Conservation (phyloP, 2,888 invertebrate genomes). For the Odontocerum albicorne region DNA sequence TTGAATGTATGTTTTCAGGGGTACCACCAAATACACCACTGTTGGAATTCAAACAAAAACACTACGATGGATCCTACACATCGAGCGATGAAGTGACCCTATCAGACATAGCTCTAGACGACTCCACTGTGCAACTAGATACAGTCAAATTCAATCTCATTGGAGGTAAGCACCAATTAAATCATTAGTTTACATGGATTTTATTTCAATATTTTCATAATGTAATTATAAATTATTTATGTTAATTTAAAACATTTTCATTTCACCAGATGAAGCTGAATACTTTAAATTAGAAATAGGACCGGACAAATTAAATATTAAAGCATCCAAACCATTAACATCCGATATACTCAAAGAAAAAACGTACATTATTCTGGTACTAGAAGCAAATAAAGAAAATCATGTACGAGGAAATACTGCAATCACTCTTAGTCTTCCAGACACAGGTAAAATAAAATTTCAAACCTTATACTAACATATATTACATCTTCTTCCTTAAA, state of each 20-base stretch:
- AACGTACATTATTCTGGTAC: not conserved
- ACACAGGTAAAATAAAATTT: not conserved
- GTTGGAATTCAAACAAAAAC: conserved; percentile 15
- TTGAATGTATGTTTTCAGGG: too few relatives aligned
- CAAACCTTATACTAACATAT: too few relatives aligned
- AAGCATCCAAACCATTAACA: not conserved
- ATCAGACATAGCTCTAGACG: not conserved
- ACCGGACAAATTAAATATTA: not conserved
- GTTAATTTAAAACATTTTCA: not conserved
- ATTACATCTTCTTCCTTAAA: not conserved
- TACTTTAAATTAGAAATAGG: not conserved
- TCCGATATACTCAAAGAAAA: not conserved
- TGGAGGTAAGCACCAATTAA: not conserved
- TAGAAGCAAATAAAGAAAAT: not conserved
- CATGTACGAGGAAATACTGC: not conserved
- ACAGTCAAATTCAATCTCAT: conserved; percentile 1
- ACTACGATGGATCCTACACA: conserved; percentile 12
- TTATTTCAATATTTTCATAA: not conserved
- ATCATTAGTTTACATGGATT: not conserved
- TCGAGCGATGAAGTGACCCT: not conserved
- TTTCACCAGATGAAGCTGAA: not conserved
- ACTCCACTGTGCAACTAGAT: not conserved
- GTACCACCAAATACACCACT: too few relatives aligned
- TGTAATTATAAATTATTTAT: too few relatives aligned
- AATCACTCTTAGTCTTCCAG: not conserved